phyloP scores from a whole-genome alignment of 2,797 vertebrate species.

The Argyrosomus regius region DNA sequence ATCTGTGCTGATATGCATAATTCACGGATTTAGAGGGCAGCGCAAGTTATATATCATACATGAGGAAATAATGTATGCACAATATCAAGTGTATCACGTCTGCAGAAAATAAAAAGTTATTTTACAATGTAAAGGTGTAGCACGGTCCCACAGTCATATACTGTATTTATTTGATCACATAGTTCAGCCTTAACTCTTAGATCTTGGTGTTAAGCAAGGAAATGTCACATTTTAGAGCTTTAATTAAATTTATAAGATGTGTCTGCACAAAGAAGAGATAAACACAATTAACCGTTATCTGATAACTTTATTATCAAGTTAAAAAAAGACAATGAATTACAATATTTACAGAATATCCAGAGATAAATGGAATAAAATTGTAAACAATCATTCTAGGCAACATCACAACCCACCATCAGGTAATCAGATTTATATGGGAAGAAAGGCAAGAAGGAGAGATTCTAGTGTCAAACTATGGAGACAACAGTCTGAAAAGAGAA shows the following conservation, averaged over 20 bases:
- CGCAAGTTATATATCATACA: constrained; percentile 2
- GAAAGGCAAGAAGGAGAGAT: constrained; percentile 87
- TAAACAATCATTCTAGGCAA: constrained; percentile 92
- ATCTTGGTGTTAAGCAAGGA: not conserved
- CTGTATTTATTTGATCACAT: not conserved
- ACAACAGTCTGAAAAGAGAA: constrained; percentile 85
- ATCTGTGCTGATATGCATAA: constrained; percentile 25
- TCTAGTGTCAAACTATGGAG: constrained; percentile 86
- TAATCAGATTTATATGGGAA: constrained; percentile 88
- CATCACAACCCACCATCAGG: constrained; percentile 93
- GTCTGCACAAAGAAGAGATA: constrained; percentile 19
- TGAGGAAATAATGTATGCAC: not conserved
- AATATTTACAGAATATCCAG: constrained; percentile 99
- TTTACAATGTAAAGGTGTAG: not conserved
- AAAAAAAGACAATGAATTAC: constrained; percentile 99
- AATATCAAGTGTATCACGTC: not conserved
- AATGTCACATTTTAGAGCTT: not conserved
- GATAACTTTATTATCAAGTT: constrained; percentile 99
- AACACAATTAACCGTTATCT: constrained; percentile 80
- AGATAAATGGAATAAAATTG: constrained; percentile 96
- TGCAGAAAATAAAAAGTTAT: constrained; percentile 2
- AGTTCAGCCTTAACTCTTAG: not conserved
- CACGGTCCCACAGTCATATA: not conserved
- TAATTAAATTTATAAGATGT: not conserved
- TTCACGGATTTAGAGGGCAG: constrained; percentile 14